A percentile compares a stretch with the other conserved stretches of the same genome.
These are phyloP conservation scores for Drosophila peninsularis DNA, from an alignment of 2,888 invertebrate species.

Conservation along the genomic window DNA sequence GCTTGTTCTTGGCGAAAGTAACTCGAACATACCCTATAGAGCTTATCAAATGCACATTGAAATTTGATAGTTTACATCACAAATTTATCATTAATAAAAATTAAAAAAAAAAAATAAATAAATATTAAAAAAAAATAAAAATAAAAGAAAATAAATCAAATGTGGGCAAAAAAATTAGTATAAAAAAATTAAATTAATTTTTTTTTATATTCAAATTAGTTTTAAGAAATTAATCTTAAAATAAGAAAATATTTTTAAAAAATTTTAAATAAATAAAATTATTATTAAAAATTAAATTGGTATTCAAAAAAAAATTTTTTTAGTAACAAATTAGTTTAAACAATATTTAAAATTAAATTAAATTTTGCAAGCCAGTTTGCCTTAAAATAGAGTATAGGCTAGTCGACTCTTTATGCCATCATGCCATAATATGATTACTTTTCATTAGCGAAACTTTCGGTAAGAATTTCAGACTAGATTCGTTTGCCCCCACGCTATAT, in stretches of 20 bases:
- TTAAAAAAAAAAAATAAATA: neutral
- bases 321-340: no score
- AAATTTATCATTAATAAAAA: no score
- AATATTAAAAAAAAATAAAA: no score
- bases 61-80: no score
- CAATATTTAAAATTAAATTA: no score
- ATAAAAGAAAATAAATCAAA: neutral
- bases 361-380: no score
- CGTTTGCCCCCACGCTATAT: neutral
- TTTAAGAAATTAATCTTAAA: neutral
- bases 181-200: no score
- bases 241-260: no score
- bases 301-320: no score
- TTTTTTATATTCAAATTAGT: neutral
- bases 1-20: neutral
- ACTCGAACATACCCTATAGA: neutral
- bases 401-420: neutral
- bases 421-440: constrained; percentile 47
- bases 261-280: no score
- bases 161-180: neutral
- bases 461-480: constrained; percentile 5
- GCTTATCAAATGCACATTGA: no score
- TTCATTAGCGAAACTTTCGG: constrained; percentile 50
- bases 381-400: neutral
- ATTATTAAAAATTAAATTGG: no score